phyloP scores from a whole-genome alignment of 2,113 vertebrate species.

The Chaetodon auriga region DNA sequence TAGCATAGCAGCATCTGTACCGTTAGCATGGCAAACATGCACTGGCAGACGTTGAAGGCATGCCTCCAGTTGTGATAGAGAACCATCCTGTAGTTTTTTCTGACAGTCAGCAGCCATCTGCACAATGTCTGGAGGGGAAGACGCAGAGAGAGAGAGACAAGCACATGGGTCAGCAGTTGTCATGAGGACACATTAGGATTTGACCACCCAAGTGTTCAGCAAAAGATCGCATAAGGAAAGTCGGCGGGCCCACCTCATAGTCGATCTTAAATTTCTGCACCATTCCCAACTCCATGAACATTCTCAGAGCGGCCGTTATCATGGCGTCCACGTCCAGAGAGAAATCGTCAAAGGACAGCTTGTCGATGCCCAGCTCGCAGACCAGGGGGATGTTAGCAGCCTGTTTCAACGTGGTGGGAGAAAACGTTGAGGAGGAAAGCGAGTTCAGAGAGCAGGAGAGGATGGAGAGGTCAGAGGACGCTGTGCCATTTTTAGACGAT shows the following conservation, averaged over 20 bases:
- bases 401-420: slow-evolving; percentile 75
- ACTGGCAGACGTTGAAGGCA: slow-evolving; percentile 98
- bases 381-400: slow-evolving; percentile 96
- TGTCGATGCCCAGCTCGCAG: slow-evolving; percentile 94
- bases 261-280: slow-evolving; percentile 99
- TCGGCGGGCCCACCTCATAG: slow-evolving; percentile 91
- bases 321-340: slow-evolving; percentile 97
- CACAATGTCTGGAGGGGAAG: slow-evolving; percentile 90
- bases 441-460: slow-evolving; percentile 48
- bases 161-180: slow-evolving; percentile 36
- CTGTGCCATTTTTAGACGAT: slow-evolving; percentile 55
- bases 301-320: slow-evolving; percentile 96
- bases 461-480: slow-evolving; percentile 58
- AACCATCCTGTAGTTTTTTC: slow-evolving; percentile 99
- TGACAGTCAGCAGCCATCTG: slow-evolving; percentile 97
- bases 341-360: slow-evolving; percentile 98
- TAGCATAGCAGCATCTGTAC: slow-evolving; percentile 78
- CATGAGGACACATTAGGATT: slow-evolving; percentile 2
- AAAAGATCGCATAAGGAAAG: background rate
- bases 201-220: background rate
- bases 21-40: slow-evolving; percentile 98
- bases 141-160: slow-evolving; percentile 44
- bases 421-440: slow-evolving; percentile 12
- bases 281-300: slow-evolving; percentile 99
- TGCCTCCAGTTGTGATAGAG: slow-evolving; percentile 99